These are phyloP conservation scores for Pandemis corylana DNA, from an alignment of 2,888 invertebrate genomes.

Conservation along the genomic window DNA sequence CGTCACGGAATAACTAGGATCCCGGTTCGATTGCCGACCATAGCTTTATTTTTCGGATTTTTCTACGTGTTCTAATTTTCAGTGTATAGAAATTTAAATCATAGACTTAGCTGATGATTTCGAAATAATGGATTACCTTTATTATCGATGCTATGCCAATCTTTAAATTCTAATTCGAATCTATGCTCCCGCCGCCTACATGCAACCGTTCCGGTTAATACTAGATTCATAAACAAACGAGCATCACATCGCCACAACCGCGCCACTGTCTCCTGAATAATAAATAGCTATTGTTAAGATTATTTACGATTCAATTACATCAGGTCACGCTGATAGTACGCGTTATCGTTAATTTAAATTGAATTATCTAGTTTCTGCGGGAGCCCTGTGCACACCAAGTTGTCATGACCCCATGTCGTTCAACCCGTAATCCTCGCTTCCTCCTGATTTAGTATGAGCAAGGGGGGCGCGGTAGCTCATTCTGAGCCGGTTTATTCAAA, in stretches of 20 bases:
- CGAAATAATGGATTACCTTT: too few relatives aligned
- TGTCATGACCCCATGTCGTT: background rate
- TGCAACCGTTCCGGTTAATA: background rate
- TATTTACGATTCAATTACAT: slow-evolving; percentile 38
- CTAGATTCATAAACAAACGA: slow-evolving; percentile 1
- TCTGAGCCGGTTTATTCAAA: slow-evolving; percentile 1
- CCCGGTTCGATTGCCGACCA: too few relatives aligned
- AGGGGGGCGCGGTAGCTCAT: background rate
- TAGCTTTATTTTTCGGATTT: too few relatives aligned
- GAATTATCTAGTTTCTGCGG: slow-evolving; percentile 32
- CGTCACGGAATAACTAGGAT: too few relatives aligned
- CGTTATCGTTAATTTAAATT: slow-evolving; percentile 33
- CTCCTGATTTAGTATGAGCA: background rate
- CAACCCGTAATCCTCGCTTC: background rate
- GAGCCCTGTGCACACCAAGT: background rate
- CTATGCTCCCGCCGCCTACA: background rate
- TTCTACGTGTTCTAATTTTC: too few relatives aligned
- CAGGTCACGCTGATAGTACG: slow-evolving; percentile 33
- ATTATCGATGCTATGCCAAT: background rate
- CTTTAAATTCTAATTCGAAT: background rate
- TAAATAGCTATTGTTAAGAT: slow-evolving; percentile 26
- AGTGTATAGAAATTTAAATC: too few relatives aligned
- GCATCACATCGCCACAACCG: background rate
- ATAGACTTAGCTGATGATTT: too few relatives aligned
- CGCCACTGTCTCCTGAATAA: slow-evolving; percentile 18